phyloP scores from a whole-genome alignment of 1,140 invertebrate genomes.

The Drosophila pseudoobscura region DNA sequence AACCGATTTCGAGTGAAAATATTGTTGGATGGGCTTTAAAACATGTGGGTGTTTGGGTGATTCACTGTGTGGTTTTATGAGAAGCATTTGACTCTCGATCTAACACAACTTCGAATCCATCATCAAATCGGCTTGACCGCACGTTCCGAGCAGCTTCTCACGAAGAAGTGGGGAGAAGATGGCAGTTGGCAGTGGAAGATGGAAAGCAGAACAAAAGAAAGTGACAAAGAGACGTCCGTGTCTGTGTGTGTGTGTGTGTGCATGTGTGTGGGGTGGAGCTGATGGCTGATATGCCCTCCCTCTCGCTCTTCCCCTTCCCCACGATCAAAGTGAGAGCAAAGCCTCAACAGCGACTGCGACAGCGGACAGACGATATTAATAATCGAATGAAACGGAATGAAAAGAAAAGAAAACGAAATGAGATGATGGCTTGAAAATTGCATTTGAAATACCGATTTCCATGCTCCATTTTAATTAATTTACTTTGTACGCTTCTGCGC shows the following conservation, averaged over 20 bases:
- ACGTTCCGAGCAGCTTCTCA: conserved; percentile 46
- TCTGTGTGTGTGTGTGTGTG: conserved; percentile 6
- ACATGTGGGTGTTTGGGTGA: background rate
- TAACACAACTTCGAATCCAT: background rate
- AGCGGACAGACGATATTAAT: conserved; percentile 29
- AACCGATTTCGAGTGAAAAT: conserved; percentile 20
- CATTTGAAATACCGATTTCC: conserved; percentile 43
- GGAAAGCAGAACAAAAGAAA: conserved; percentile 72
- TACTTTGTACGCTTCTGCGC: conserved; percentile 1
- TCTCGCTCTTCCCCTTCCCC: background rate
- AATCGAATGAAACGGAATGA: conserved; percentile 32
- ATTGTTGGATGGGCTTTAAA: conserved; percentile 10
- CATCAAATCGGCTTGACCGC: conserved; percentile 51
- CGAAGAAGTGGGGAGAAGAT: conserved; percentile 29
- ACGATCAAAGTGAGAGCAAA: conserved; percentile 29
- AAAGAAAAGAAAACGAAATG: too few species aligned
- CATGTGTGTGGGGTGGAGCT: conserved; percentile 21
- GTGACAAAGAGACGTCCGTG: conserved; percentile 32
- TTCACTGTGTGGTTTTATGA: conserved; percentile 8
- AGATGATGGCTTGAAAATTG: conserved; percentile 28
- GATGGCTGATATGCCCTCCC: conserved; percentile 2
- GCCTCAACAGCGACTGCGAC: background rate
- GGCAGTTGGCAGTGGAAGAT: too few species aligned
- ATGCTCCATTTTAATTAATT: conserved; percentile 50
- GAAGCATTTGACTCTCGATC: conserved; percentile 1